These are phyloP conservation scores for Pachymerium ferrugineum DNA, from an alignment of 2,888 invertebrate species.

Conservation along the genomic window DNA sequence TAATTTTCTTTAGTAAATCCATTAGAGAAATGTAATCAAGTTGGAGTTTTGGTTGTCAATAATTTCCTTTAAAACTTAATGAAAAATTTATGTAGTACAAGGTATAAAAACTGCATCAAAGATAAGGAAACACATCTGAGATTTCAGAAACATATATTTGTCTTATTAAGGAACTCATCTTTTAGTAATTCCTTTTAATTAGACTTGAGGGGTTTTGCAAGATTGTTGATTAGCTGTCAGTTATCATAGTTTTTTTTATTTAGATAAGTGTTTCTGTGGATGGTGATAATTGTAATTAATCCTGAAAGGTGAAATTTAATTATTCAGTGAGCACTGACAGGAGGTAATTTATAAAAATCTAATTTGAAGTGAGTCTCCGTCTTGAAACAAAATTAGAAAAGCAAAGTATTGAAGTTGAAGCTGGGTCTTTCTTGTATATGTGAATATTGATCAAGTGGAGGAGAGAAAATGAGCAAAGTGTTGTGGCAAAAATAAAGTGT, in stretches of 20 bases:
- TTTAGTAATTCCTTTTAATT: background rate
- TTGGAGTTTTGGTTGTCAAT: too few relatives aligned
- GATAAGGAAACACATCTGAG: too few relatives aligned
- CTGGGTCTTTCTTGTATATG: background rate
- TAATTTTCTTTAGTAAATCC: too few relatives aligned
- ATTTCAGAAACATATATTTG: too few relatives aligned
- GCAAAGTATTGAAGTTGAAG: background rate
- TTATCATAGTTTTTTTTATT: background rate
- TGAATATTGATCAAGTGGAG: background rate
- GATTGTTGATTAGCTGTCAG: background rate
- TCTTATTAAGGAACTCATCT: too few relatives aligned
- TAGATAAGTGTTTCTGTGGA: too few relatives aligned
- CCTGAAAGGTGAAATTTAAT: background rate
- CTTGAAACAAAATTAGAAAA: background rate
- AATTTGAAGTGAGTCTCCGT: background rate
- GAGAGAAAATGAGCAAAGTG: background rate
- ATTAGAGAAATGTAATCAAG: too few relatives aligned
- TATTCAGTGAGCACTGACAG: background rate
- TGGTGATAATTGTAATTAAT: background rate
- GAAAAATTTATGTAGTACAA: too few relatives aligned
- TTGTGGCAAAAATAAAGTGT: slow-evolving; percentile 4
- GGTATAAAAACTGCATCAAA: too few relatives aligned
- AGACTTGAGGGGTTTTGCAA: slow-evolving; percentile 13
- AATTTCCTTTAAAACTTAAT: too few relatives aligned
- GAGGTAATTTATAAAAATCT: slow-evolving; percentile 4